These are phyloP conservation scores for Drosophila kuntzei DNA, from an alignment of 2,888 invertebrate genomes.

Conservation along the genomic window DNA sequence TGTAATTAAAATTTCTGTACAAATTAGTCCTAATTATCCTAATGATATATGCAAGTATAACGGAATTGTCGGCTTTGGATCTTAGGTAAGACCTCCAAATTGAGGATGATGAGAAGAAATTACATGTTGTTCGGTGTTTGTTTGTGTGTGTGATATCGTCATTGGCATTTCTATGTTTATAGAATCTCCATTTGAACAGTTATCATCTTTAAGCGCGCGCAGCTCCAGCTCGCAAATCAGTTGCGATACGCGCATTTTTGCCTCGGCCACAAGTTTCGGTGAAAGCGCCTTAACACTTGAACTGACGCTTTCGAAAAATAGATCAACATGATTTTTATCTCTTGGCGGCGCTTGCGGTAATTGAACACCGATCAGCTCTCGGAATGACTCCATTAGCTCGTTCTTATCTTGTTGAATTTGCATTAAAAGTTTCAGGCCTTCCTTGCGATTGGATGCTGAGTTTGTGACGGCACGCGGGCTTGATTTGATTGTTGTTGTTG, in stretches of 20 bases:
- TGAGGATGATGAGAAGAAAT: slow-evolving; percentile 22
- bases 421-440: slow-evolving; percentile 51
- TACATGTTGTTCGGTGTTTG: slow-evolving; percentile 13
- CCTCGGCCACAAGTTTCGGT: slow-evolving; percentile 71
- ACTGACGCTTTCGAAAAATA: slow-evolving; percentile 76
- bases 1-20: slow-evolving; percentile 42
- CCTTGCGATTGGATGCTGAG: slow-evolving; percentile 27
- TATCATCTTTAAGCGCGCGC: slow-evolving; percentile 59
- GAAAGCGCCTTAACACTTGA: slow-evolving; percentile 74
- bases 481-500: slow-evolving; percentile 11
- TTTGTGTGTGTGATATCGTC: background rate
- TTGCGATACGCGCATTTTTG: slow-evolving; percentile 77
- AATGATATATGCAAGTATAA: slow-evolving; percentile 17
- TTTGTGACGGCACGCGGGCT: background rate
- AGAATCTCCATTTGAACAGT: slow-evolving; percentile 31
- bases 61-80: background rate
- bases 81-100: slow-evolving; percentile 33
- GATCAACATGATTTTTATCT: slow-evolving; percentile 80
- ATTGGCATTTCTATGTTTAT: slow-evolving; percentile 9
- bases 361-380: slow-evolving; percentile 80
- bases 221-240: slow-evolving; percentile 70
- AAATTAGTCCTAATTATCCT: slow-evolving; percentile 20
- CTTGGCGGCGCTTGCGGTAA: slow-evolving; percentile 41
- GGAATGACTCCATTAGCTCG: slow-evolving; percentile 83
- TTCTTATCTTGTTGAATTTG: slow-evolving; percentile 74